Percentiles rank a stretch among this genome's conserved stretches.
Conservation (phyloP, 1,140 invertebrate species). For the Papilio machaon region DNA sequence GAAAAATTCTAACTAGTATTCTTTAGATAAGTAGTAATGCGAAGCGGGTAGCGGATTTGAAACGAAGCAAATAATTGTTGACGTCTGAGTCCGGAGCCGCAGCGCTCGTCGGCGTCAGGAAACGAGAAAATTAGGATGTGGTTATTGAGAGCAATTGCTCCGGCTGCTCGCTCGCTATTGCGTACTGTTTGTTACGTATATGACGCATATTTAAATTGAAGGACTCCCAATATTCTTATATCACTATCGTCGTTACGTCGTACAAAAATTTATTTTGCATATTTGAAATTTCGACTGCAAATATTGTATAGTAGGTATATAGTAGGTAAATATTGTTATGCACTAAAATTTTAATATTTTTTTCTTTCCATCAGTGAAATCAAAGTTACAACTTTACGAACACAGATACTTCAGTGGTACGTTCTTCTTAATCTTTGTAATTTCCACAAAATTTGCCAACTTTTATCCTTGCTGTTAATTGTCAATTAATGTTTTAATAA, state of each 20-base stretch:
- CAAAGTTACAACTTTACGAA: neutral
- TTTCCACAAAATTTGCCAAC: neutral
- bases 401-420: neutral
- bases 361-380: neutral
- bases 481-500: neutral
- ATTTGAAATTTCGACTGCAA: neutral
- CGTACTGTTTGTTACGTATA: conserved; percentile 44
- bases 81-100: neutral
- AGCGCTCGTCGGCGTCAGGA: conserved; percentile 51
- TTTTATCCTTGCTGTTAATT: neutral
- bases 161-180: conserved; percentile 50
- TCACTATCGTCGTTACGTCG: conserved; percentile 1
- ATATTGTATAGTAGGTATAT: neutral
- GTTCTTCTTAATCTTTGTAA: neutral
- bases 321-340: neutral
- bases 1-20: neutral
- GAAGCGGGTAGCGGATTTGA: neutral
- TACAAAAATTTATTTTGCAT: neutral
- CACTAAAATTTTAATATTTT: neutral
- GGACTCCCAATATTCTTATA: conserved; percentile 27
- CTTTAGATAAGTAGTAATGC: neutral
- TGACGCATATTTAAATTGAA: conserved; percentile 36
- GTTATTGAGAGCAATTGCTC: conserved; percentile 75
- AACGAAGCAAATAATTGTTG: conserved; percentile 3
- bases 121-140: conserved; percentile 79